These are phyloP conservation scores for Polydesmus complanatus DNA, from an alignment of 2,888 invertebrate genomes.

Conservation along the genomic window DNA sequence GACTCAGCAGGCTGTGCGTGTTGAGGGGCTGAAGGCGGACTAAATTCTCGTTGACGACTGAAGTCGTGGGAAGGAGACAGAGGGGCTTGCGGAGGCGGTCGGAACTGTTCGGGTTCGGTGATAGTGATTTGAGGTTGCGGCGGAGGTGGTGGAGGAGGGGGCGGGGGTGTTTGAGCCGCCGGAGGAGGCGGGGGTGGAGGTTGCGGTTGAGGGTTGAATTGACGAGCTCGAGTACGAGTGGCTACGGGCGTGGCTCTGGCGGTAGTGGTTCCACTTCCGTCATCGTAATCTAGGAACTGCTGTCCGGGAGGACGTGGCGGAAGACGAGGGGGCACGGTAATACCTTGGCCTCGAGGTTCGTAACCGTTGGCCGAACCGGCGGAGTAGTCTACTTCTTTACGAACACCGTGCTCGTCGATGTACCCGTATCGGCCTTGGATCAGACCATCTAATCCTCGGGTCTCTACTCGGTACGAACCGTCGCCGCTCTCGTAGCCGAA, in stretches of 20 bases:
- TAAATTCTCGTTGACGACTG: too few species aligned
- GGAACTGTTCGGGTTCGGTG: too few species aligned
- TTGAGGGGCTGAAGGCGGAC: not conserved
- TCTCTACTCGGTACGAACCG: conserved; percentile 73
- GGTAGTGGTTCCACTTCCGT: conserved; percentile 15
- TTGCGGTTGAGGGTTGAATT: not conserved
- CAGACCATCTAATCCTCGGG: conserved; percentile 67
- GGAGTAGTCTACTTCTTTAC: conserved; percentile 63
- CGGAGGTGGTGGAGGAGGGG: conserved; percentile 5
- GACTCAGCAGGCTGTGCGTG: too few species aligned
- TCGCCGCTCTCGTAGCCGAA: conserved; percentile 65
- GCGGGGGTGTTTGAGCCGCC: conserved; percentile 5
- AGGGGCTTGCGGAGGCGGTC: too few species aligned
- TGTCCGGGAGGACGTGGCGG: conserved; percentile 17
- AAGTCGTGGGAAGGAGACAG: too few species aligned
- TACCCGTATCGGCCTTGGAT: conserved; percentile 73
- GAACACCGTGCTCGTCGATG: conserved; percentile 59
- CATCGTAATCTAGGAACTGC: conserved; percentile 17
- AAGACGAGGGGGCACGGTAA: conserved; percentile 18
- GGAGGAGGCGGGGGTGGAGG: conserved; percentile 5
- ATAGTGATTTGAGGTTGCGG: not conserved
- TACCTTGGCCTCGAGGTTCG: conserved; percentile 23
- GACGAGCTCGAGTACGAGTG: not conserved
- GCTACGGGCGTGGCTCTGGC: not conserved
- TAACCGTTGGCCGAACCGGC: conserved; percentile 36